Conservation (phyloP, 2,797 vertebrate genomes). For the Macrochelys suwanniensis region DNA sequence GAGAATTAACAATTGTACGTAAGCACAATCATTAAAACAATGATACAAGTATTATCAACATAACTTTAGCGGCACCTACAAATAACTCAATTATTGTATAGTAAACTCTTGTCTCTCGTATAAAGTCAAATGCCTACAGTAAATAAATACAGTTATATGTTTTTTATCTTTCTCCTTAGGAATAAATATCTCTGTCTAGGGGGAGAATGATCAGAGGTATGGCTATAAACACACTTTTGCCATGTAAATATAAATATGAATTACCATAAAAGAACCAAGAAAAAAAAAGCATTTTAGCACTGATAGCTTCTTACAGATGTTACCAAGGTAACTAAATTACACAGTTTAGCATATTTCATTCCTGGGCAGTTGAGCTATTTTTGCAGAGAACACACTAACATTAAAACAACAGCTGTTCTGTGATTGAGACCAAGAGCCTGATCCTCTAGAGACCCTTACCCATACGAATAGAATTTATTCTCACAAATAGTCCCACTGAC, state of each 20-base stretch:
- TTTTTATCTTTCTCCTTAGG: constrained; percentile 30
- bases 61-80: constrained; percentile 23
- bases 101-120: neutral
- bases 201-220: neutral
- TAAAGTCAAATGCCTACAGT: constrained; percentile 1
- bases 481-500: neutral
- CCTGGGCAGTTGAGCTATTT: constrained; percentile 48
- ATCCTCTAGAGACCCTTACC: neutral
- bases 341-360: constrained; percentile 67
- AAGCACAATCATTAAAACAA: constrained; percentile 34
- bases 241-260: constrained; percentile 56
- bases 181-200: constrained; percentile 19
- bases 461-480: neutral
- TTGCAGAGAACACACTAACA: constrained; percentile 44
- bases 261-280: constrained; percentile 57
- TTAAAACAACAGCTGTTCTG: neutral
- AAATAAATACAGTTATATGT: neutral
- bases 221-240: neutral
- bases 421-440: neutral
- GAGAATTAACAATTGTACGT: neutral
- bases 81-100: constrained; percentile 13
- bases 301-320: constrained; percentile 69
- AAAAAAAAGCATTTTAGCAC: constrained; percentile 52
- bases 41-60: neutral
- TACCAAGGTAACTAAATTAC: constrained; percentile 79